phyloP scores from a whole-genome alignment of 1,140 invertebrate genomes.

The Leptoteleia sp. region DNA sequence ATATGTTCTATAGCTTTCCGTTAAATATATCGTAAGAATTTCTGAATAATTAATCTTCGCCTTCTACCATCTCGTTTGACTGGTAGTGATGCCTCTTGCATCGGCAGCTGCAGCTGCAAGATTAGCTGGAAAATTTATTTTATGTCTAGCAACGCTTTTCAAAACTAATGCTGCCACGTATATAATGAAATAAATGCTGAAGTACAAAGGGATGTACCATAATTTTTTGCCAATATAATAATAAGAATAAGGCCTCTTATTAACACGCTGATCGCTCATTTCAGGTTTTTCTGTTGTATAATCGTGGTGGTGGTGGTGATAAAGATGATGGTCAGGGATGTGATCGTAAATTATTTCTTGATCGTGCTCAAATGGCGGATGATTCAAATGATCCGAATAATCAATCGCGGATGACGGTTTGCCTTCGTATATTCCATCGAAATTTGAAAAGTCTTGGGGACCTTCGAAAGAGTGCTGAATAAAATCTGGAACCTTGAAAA shows the following conservation, averaged over 20 bases:
- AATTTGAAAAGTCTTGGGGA: constrained; percentile 46
- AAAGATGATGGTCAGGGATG: constrained; percentile 74
- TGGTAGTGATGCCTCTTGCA: constrained; percentile 32
- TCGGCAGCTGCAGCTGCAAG: constrained; percentile 67
- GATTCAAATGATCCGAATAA: constrained; percentile 59
- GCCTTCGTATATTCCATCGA: constrained; percentile 60
- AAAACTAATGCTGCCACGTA: constrained; percentile 89
- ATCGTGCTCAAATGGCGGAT: constrained; percentile 67
- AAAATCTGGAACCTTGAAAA: constrained; percentile 43
- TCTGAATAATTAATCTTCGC: constrained; percentile 49
- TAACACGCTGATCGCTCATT: constrained; percentile 84
- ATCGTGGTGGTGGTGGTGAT: constrained; percentile 79
- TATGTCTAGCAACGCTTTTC: constrained; percentile 89
- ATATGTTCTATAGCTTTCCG: too few species aligned
- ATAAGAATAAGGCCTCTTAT: constrained; percentile 88
- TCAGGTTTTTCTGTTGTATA: constrained; percentile 79
- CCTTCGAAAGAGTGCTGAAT: constrained; percentile 30
- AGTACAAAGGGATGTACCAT: constrained; percentile 91
- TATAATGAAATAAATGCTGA: constrained; percentile 91
- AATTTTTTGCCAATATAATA: constrained; percentile 90
- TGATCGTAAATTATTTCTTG: constrained; percentile 78
- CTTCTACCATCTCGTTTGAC: constrained; percentile 65
- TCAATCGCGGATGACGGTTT: constrained; percentile 67
- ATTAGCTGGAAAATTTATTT: constrained; percentile 82
- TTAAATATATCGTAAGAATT: too few species aligned